Evolutionary conservation across 2,888 invertebrate species (phyloP), one percentile per base, ranked within the genome.

Genomic region (Micoletzkya japonica): DNA sequence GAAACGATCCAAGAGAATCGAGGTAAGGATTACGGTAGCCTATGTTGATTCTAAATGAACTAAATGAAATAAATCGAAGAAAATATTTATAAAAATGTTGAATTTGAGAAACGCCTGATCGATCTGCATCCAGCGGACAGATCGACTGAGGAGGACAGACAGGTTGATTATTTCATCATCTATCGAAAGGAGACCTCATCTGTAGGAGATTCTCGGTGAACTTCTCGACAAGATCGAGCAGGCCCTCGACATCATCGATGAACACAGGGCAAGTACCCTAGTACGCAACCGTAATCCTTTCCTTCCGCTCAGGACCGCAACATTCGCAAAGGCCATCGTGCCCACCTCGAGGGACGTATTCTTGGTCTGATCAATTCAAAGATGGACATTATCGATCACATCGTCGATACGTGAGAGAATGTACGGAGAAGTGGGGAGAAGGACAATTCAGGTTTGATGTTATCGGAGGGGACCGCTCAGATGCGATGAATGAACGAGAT

Each of bases 241-340:
- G 66, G 82, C 78, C 30, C 74, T 82, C 59, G 82, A 82, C 70
- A 81, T 82, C 73, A 76, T 75, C 74, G 82, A 82, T 60, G 81
- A 81, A 66, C 82, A 82, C 70, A 72, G 70, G 74, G 80, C 76
- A 52, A 20, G n/a, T 54, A 10, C 17, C 17, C 26, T 4, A 3
- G 54, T 54, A 26, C 4, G n/a, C 20, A 4, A 50, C 50, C 50
- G 50, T 50, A 20, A 4, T 14, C 56, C 56, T 30, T 32, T 20
- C 28, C 30, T 56, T 56, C n/a, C 54, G 26, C 28, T 54, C 72
- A 79, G 79, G 73, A 74, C 10, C 74, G 77, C 14, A 73, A 72
- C 39, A 74, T 82, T 28, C 77, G 75, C 14, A 28, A 72, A 26
- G 81, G 80, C 0, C 80, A 82, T 60, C 79, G 82, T 7, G 73